These are phyloP conservation scores for Odobenus rosmarus DNA, from an alignment of 2,113 vertebrate species.

Conservation along the genomic window DNA sequence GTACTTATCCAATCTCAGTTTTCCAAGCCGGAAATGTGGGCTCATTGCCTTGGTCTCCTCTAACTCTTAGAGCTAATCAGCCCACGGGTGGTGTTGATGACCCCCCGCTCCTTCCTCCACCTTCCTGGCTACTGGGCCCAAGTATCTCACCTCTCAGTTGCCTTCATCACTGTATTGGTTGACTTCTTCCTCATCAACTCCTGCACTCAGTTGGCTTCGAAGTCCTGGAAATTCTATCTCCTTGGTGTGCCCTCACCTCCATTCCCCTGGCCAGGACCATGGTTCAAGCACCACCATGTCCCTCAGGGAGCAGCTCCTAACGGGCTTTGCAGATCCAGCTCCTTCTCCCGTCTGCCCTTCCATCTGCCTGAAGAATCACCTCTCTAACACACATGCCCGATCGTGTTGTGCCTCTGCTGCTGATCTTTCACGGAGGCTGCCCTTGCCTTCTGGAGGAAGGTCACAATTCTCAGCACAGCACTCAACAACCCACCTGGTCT, in stretches of 20 bases:
- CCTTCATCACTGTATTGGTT: neutral
- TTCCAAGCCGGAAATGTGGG: neutral
- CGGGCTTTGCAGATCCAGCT: neutral
- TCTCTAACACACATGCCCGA: fast-evolving
- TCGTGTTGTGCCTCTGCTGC: neutral
- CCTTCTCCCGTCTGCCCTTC: neutral
- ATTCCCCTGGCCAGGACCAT: neutral
- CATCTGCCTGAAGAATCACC: neutral
- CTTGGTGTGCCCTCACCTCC: neutral
- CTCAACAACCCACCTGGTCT: neutral
- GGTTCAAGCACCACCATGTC: neutral
- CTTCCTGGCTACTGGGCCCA: fast-evolving
- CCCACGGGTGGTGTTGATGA: fast-evolving
- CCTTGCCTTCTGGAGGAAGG: neutral
- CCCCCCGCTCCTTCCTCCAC: neutral
- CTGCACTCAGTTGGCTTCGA: neutral
- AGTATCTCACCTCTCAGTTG: neutral
- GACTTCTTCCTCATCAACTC: neutral
- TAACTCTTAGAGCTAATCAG: neutral
- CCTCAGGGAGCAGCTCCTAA: neutral
- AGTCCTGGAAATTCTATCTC: neutral
- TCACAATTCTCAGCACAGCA: neutral
- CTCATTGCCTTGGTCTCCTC: neutral
- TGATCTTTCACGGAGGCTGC: neutral
- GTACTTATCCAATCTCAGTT: neutral